phyloP scores from a whole-genome alignment of 1,140 invertebrate genomes.

The Bombus affinis region DNA sequence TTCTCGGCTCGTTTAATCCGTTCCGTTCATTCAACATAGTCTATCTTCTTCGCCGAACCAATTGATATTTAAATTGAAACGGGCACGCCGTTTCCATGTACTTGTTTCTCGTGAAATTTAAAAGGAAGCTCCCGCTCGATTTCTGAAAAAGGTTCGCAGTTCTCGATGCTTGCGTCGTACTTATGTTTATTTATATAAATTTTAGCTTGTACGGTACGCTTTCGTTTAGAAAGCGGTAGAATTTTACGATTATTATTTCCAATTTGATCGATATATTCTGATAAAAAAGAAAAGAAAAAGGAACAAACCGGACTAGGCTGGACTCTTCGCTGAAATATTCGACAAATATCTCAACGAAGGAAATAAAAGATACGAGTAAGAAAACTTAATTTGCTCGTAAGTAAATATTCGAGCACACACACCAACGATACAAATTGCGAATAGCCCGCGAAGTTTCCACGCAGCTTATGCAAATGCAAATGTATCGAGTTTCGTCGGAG shows the following conservation, averaged over 20 bases:
- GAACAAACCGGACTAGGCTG: too few relatives aligned
- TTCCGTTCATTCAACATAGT: conserved; percentile 10
- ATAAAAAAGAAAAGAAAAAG: accelerated
- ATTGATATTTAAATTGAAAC: conserved; percentile 11
- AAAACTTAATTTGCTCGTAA: background rate
- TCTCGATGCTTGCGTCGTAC: background rate
- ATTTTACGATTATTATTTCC: background rate
- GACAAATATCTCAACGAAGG: too few relatives aligned
- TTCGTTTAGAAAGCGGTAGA: background rate
- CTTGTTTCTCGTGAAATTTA: background rate
- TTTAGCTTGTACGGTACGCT: too few relatives aligned
- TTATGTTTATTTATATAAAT: too few relatives aligned
- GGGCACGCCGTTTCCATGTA: background rate
- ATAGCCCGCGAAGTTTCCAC: background rate
- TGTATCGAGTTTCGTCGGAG: background rate
- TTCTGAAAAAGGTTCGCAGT: background rate
- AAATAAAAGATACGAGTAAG: background rate
- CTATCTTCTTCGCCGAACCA: background rate
- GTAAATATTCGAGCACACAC: background rate
- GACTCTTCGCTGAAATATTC: too few relatives aligned
- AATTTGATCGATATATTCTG: background rate
- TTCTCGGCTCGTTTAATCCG: conserved; percentile 42
- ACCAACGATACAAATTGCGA: background rate
- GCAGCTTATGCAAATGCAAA: background rate
- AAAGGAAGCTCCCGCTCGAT: background rate